Evolutionary conservation across 1,140 invertebrate species (phyloP), one percentile per base, ranked within the genome.

Genomic region (Melanaphis sacchari): DNA sequence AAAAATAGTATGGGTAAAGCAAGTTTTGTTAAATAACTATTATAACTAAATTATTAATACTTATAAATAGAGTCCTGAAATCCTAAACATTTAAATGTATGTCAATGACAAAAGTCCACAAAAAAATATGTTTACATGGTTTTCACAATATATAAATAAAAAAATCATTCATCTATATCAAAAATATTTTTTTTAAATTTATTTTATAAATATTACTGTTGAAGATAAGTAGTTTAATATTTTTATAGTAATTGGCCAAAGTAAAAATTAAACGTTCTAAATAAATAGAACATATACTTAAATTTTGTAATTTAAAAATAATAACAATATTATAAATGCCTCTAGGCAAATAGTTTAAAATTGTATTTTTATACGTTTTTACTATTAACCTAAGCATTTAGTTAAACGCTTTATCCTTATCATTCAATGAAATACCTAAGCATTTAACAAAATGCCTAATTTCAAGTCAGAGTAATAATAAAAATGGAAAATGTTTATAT

Each of bases 41-140:
- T 40, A 4, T 40, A 38, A 41, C 24, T 59, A 40, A 54, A 59
- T 59, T 59, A 90, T 90, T 87, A 36, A 88, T 88, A 49, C 4
- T 7, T 52, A 88, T 36, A 36, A 36, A 9, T n/a, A 31, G 1
- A 88, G n/a, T 49, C 21, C 36, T 88, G 38, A 52, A 88, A 46
- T 36, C 43, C 24, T 89, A 52, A 31, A 59, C 24, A 59, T 40
- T 90, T 59, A 90, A 90, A 90, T 90, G 88, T 90, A 90, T 90
- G 88, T 59, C 88, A 59, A 90, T 90, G 88, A 90, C 88, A 90
- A 18, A 90, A 15, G 9, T 22, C 26, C 24, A 18, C 0, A 40
- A 59, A 38, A 90, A 90, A 59, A 90, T 52, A 52, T 1, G 18
- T 90, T 40, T 54, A 40, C 38, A 11, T 41, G 38, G 7, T 90